phyloP scores from a whole-genome alignment of 2,888 invertebrate genomes.

The Didymodactylos carnosus region DNA sequence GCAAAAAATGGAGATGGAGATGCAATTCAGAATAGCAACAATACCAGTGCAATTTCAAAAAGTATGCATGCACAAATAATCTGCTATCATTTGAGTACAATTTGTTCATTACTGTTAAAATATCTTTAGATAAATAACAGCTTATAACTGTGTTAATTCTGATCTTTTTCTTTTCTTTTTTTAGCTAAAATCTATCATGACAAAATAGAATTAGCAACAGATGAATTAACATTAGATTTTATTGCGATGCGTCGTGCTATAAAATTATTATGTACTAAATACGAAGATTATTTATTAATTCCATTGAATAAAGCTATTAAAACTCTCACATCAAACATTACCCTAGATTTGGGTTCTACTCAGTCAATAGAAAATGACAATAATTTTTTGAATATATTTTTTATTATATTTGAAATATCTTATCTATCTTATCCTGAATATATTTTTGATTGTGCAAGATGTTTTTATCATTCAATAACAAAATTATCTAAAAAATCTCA shows the following conservation, averaged over 20 bases:
- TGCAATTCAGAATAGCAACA: background rate
- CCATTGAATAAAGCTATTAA: background rate
- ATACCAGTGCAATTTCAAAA: background rate
- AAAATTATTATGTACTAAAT: background rate
- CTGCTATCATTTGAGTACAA: too few species aligned
- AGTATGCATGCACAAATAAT: background rate
- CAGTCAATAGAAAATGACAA: background rate
- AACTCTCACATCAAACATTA: background rate
- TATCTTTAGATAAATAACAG: too few species aligned
- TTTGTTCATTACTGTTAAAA: too few species aligned
- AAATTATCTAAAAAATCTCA: slow-evolving; percentile 53
- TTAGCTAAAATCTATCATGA: background rate
- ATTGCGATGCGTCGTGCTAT: background rate
- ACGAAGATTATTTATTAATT: background rate
- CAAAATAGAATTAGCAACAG: background rate
- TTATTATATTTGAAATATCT: slow-evolving; percentile 41
- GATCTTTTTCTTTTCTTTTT: background rate
- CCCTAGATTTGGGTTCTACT: background rate
- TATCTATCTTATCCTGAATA: slow-evolving; percentile 46
- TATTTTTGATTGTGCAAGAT: slow-evolving; percentile 58
- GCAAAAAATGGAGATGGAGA: too few species aligned
- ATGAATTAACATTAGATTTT: background rate
- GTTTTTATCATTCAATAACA: slow-evolving; percentile 49
- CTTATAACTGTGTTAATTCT: too few species aligned
- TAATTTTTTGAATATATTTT: background rate